phyloP scores from a whole-genome alignment of 2,888 invertebrate genomes.

The Brenthis hecate region DNA sequence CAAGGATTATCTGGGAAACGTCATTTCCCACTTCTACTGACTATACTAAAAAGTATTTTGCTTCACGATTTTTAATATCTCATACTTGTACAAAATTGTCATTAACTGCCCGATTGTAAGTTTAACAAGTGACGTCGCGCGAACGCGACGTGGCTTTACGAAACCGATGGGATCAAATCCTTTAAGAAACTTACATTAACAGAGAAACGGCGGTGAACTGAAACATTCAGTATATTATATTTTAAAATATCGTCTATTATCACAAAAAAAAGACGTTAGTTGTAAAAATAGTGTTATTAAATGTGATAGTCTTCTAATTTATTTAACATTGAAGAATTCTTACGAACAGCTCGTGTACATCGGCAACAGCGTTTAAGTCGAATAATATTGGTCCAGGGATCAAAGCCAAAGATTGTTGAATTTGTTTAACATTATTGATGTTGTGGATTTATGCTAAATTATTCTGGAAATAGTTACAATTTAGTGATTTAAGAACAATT shows the following conservation, averaged over 20 bases:
- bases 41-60: not conserved
- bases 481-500: constrained; percentile 67
- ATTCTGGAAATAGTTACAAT: constrained; percentile 77
- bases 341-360: constrained; percentile 67
- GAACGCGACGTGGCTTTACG: constrained; percentile 66
- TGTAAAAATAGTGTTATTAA: constrained; percentile 78
- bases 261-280: constrained; percentile 76
- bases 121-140: constrained; percentile 46
- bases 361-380: constrained; percentile 69
- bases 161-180: constrained; percentile 84
- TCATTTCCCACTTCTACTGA: not conserved
- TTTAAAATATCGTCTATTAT: constrained; percentile 68
- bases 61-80: constrained; percentile 10
- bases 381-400: constrained; percentile 89
- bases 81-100: constrained; percentile 22
- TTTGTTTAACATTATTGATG: constrained; percentile 81
- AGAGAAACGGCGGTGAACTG: constrained; percentile 64
- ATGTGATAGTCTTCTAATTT: constrained; percentile 81
- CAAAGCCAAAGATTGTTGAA: constrained; percentile 92
- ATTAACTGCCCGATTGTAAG: constrained; percentile 39
- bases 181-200: constrained; percentile 81
- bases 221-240: constrained; percentile 70
- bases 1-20: too few species aligned
- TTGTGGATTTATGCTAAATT: constrained; percentile 81
- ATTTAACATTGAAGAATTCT: constrained; percentile 77